Evolutionary conservation across 1,140 invertebrate species (phyloP).

Genomic region (Bactericera cockerelli): DNA sequence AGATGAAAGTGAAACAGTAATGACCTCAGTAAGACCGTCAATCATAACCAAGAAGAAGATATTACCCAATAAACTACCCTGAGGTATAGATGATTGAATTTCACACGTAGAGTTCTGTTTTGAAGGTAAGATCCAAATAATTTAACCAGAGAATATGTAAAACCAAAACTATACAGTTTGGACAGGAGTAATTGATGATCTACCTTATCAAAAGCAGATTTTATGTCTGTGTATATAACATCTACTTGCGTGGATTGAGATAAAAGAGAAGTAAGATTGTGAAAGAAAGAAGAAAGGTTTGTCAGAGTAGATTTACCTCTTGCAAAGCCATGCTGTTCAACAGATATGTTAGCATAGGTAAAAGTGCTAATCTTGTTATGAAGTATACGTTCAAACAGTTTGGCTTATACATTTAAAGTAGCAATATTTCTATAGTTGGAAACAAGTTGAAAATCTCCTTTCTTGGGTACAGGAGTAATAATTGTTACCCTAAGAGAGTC

Average conservation of each 20-base stretch:
- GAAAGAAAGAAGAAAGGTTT: neutral
- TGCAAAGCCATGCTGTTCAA: neutral
- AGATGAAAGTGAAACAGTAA: neutral
- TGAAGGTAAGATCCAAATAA: neutral
- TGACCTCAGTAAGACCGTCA: neutral
- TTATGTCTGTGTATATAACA: neutral
- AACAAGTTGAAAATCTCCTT: neutral
- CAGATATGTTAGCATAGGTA: neutral
- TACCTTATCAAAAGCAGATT: neutral
- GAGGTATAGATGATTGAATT: neutral
- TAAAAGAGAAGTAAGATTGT: neutral
- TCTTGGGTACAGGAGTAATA: no score
- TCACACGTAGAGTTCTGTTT: neutral
- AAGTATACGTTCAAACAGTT: neutral
- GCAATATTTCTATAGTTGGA: neutral
- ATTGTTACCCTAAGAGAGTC: no score
- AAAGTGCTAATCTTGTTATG: neutral
- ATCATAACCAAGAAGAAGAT: neutral
- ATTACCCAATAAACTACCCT: slow-evolving; percentile 1
- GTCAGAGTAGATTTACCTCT: neutral
- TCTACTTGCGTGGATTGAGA: neutral
- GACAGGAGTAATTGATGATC: neutral
- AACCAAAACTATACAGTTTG: neutral
- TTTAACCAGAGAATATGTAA: neutral
- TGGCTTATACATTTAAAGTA: neutral